Percentiles rank a stretch among this genome's conserved stretches.
phyloP scores from a whole-genome alignment of 2,888 invertebrate species.

The Lasius platythorax region DNA sequence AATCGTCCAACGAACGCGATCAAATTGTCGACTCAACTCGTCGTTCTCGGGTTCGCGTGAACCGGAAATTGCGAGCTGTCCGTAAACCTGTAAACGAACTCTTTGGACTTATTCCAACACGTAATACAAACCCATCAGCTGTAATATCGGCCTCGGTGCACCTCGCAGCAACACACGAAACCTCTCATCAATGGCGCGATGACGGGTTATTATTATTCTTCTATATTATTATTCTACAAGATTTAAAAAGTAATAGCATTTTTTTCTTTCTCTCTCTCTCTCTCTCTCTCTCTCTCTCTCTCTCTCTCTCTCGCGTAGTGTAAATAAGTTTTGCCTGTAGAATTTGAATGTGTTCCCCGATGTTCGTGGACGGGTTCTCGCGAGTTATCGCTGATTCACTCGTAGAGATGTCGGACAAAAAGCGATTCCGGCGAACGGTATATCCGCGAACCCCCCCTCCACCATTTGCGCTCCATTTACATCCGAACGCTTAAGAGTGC shows the following conservation, averaged over 20 bases:
- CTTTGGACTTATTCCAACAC: constrained; percentile 44
- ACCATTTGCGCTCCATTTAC: constrained; percentile 40
- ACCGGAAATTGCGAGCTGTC: constrained; percentile 53
- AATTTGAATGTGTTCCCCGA: not conserved
- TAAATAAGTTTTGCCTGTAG: constrained; percentile 27
- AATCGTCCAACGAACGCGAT: constrained; percentile 57
- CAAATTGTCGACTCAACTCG: constrained; percentile 39
- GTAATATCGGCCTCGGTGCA: constrained; percentile 13
- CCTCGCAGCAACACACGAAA: constrained; percentile 29
- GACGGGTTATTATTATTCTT: constrained; percentile 26
- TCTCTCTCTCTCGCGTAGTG: not conserved
- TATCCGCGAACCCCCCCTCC: not conserved
- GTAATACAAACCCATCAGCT: constrained; percentile 37
- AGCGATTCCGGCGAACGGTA: constrained; percentile 31
- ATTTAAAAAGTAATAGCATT: constrained; percentile 44
- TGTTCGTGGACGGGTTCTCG: not conserved
- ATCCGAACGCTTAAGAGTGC: constrained; percentile 56
- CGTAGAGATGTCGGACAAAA: not conserved
- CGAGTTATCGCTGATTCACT: not conserved
- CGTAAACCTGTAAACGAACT: constrained; percentile 45
- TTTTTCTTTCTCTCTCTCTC: too few species aligned
- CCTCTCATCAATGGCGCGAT: constrained; percentile 44
- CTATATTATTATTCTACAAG: constrained; percentile 20
- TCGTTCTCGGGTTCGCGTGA: constrained; percentile 37
- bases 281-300: too few species aligned